Evolutionary conservation across 1,140 invertebrate genomes (phyloP).

Genomic region (Polypedilum pembai): DNA sequence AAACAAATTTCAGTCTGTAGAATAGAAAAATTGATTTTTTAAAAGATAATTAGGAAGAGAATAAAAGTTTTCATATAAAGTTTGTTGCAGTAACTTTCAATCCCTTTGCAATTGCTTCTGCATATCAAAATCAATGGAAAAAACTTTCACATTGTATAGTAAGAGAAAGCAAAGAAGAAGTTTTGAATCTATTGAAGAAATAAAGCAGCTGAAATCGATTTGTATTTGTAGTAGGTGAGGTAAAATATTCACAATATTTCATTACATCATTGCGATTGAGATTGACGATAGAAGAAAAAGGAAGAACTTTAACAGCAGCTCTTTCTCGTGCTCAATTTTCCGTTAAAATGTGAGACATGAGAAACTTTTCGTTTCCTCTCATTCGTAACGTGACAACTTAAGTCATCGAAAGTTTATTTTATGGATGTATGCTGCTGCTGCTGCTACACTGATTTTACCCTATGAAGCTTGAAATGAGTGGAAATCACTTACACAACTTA

Average conservation of each 20-base stretch:
- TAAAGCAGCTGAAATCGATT: not conserved
- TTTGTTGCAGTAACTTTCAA: too few species aligned
- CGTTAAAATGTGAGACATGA: constrained; percentile 17
- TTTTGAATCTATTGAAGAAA: not conserved
- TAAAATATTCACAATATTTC: not conserved
- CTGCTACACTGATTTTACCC: not conserved
- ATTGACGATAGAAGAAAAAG: not conserved
- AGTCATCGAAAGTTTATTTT: constrained; percentile 14
- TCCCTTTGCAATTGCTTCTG: too few species aligned
- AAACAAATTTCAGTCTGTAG: too few species aligned
- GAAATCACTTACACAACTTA: not conserved
- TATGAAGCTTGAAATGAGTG: not conserved
- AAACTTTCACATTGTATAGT: too few species aligned
- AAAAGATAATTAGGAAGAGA: too few species aligned
- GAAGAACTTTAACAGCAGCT: constrained; percentile 1
- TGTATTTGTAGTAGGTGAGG: not conserved
- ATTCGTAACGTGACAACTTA: not conserved
- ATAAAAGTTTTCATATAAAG: too few species aligned
- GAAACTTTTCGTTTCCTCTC: constrained; percentile 4
- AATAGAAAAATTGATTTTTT: too few species aligned
- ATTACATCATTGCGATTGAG: not conserved
- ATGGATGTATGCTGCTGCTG: not conserved
- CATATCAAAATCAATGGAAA: too few species aligned
- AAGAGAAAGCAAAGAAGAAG: not conserved
- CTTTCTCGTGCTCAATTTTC: constrained; percentile 16